Base-by-base conservation (phyloP, 2,888 invertebrate species). In the Pogonocherus hispidulus region DNA sequence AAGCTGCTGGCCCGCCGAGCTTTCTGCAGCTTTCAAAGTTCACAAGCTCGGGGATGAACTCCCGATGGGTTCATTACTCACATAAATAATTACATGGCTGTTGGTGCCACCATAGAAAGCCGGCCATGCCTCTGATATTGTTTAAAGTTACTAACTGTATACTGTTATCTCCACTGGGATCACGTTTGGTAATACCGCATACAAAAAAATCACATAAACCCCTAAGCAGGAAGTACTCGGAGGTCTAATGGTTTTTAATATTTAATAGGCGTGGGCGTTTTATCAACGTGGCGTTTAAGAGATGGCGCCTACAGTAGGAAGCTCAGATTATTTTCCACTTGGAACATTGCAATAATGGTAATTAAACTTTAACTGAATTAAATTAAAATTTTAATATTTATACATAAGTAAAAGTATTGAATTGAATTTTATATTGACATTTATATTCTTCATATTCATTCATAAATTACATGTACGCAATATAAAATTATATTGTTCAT, bases 31-130 rank as follows among this genome's bases (percentile, higher is more conserved):
- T 52, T 27, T 16, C 57, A 60, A 52, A 52, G 52, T 52, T 52
- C 52, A 19, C 27, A 52, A 52, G 46, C 20, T 19, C 52, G 27
- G 46, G 55, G 60, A 67, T 56, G 56, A 63, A 63, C 62, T 66
- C 65, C 65, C 69, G 5, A 20, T 44, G 64, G 65, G 51, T 62
- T 56, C 56, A 66, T 69, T 69, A 69, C 65, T 69, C 65, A 66
- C 56, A 66, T 55, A 54, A 51, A 65, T 69, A 69, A 69, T 69
- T 52, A 52, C 49, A 18, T 35, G 32, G 52, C 19, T 27, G 18
- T 19, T 52, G 52, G 32, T 52, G 32, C 52, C 32, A 32, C 16
- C 22, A 9, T 32, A 32, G 19, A 32, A 32, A 52, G 32, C 52
- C 32, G 18, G 3, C 18, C 32, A 14, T 14, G 8, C 8, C 32